Percentiles rank a stretch among this genome's conserved stretches.
phyloP scores from a whole-genome alignment of 2,888 invertebrate genomes.

The Germaria angustata region DNA sequence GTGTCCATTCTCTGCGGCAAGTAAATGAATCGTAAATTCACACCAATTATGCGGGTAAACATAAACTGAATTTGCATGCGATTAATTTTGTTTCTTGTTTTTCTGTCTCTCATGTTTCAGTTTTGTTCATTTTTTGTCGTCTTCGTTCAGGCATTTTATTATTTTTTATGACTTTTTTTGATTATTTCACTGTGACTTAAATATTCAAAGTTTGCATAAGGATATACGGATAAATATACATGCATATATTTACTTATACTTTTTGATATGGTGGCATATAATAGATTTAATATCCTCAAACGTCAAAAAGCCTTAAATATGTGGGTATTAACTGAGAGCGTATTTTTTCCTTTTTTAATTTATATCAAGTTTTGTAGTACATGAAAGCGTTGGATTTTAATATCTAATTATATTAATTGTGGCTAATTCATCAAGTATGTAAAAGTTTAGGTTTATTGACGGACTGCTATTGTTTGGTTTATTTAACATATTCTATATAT shows the following conservation, averaged over 20 bases:
- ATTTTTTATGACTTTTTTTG: neutral
- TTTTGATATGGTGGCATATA: conserved; percentile 48
- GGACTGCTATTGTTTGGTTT: too few relatives aligned
- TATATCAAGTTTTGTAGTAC: too few relatives aligned
- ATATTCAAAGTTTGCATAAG: conserved; percentile 49
- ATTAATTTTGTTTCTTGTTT: conserved; percentile 61
- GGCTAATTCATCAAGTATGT: neutral
- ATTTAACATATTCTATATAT: too few relatives aligned
- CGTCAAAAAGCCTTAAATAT: neutral
- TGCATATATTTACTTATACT: neutral
- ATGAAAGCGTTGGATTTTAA: too few relatives aligned
- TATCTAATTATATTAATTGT: neutral
- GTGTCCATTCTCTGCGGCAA: conserved; percentile 66
- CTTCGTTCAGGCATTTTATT: neutral
- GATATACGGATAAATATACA: neutral
- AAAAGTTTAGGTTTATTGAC: neutral
- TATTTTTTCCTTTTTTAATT: too few relatives aligned
- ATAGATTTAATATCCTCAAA: conserved; percentile 43
- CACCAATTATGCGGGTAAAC: conserved; percentile 79
- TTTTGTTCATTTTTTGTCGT: conserved; percentile 16
- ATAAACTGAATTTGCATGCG: conserved; percentile 75
- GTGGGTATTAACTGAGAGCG: neutral
- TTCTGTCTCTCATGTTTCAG: conserved; percentile 20
- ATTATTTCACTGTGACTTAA: conserved; percentile 19
- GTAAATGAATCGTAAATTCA: conserved; percentile 79